These are phyloP conservation scores for Brachypalpus laphriformis DNA, from an alignment of 2,888 invertebrate genomes.

Conservation along the genomic window DNA sequence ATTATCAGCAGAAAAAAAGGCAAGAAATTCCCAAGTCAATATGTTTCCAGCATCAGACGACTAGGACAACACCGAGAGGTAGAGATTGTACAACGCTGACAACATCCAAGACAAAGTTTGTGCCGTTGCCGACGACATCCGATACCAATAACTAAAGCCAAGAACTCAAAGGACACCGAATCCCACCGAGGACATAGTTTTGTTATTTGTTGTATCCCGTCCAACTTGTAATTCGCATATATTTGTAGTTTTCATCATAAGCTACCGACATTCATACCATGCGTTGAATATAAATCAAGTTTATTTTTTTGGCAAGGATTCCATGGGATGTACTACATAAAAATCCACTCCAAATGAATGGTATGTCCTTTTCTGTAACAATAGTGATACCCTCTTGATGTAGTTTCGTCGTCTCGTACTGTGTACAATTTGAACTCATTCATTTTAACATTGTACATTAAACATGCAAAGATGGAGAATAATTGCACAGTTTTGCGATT, in stretches of 20 bases:
- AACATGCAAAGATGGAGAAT: conserved; percentile 49
- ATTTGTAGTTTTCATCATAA: conserved; percentile 74
- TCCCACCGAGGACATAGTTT: conserved; percentile 37
- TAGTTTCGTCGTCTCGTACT: conserved; percentile 17
- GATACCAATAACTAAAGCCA: conserved; percentile 69
- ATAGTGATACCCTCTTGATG: conserved; percentile 36
- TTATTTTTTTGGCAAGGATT: conserved; percentile 70
- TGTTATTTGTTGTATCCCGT: conserved; percentile 65
- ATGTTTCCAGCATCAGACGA: conserved; percentile 58
- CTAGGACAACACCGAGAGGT: conserved; percentile 25
- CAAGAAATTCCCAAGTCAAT: conserved; percentile 60
- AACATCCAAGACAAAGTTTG: conserved; percentile 61
- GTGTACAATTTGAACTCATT: conserved; percentile 54
- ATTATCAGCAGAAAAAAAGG: conserved; percentile 56
- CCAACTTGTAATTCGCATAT: conserved; percentile 74
- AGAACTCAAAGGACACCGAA: conserved; percentile 41
- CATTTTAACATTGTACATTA: conserved; percentile 64
- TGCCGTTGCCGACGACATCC: conserved; percentile 59
- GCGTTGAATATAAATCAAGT: conserved; percentile 75
- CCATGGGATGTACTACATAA: conserved; percentile 59
- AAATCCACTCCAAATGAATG: conserved; percentile 63
- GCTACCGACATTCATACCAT: conserved; percentile 67
- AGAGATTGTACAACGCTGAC: conserved; percentile 52
- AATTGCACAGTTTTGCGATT: conserved; percentile 34
- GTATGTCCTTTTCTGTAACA: conserved; percentile 50